phyloP scores from a whole-genome alignment of 2,113 vertebrate species.

The Tricholaema leucomelas region DNA sequence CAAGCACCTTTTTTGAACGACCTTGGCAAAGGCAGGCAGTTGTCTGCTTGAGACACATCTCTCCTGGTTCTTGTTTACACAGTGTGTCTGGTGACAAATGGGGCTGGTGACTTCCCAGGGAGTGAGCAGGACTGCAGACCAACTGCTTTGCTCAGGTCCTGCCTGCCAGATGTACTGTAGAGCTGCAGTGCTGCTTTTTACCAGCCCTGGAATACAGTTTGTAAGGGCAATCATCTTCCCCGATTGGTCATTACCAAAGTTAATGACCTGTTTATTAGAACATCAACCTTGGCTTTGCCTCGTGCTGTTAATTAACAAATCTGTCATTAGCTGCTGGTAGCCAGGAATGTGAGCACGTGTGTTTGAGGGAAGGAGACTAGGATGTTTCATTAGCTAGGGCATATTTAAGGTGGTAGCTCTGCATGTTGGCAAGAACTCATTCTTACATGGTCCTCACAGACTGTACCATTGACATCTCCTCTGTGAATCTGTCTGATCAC shows the following conservation, averaged over 20 bases:
- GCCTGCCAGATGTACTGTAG: conserved; percentile 61
- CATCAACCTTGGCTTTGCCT: conserved; percentile 83
- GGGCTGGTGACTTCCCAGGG: conserved; percentile 10
- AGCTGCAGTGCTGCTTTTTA: conserved; percentile 64
- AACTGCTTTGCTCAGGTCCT: conserved; percentile 35
- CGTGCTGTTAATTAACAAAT: conserved; percentile 80
- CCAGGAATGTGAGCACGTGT: conserved; percentile 46
- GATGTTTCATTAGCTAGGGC: conserved; percentile 34
- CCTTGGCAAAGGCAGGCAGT: neutral
- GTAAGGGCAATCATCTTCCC: conserved; percentile 78
- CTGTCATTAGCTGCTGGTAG: conserved; percentile 76
- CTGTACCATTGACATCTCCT: neutral
- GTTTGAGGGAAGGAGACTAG: neutral
- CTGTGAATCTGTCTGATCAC: neutral
- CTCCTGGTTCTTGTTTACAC: neutral
- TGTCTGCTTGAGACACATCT: conserved; percentile 15
- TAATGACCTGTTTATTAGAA: conserved; percentile 84
- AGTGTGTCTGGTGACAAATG: conserved; percentile 42
- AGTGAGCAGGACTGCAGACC: conserved; percentile 6
- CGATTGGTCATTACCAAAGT: conserved; percentile 83
- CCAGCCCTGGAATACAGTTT: conserved; percentile 70
- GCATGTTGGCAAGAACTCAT: conserved; percentile 18
- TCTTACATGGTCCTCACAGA: conserved; percentile 1
- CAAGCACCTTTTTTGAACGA: neutral
- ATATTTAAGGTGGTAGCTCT: conserved; percentile 52